Conservation (phyloP, 2,113 vertebrate genomes). For the Podarcis cretensis region DNA sequence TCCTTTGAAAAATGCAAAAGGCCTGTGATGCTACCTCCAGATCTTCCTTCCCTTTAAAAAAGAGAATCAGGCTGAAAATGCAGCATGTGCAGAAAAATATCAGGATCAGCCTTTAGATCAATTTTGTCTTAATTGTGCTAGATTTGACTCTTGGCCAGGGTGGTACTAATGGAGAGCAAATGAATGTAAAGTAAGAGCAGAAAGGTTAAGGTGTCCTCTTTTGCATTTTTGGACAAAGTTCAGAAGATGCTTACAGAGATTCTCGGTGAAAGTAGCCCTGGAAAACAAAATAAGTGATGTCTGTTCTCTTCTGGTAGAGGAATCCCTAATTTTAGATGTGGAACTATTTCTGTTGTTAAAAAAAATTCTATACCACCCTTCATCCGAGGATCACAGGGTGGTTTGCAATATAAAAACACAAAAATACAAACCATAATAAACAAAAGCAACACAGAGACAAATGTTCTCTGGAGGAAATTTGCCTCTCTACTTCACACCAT, state of each 20-base stretch:
- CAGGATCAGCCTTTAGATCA: neutral
- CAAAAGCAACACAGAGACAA: no score
- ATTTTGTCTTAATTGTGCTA: conserved; percentile 16
- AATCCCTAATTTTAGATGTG: neutral
- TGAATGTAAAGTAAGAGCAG: neutral
- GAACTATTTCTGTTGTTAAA: no score
- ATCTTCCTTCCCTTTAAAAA: neutral
- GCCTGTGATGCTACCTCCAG: neutral
- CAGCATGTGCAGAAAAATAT: neutral
- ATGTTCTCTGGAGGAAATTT: neutral
- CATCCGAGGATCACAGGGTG: no score
- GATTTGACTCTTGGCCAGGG: conserved; percentile 2
- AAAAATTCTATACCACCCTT: no score
- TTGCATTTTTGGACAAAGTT: neutral
- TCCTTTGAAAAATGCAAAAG: neutral
- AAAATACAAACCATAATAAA: no score
- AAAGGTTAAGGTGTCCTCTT: conserved; percentile 8
- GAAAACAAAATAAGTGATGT: neutral
- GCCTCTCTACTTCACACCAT: neutral
- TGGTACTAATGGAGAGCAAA: neutral
- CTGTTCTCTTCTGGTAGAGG: neutral
- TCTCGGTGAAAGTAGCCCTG: neutral
- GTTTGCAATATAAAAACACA: no score
- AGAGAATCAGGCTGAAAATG: neutral
- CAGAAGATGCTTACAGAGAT: neutral